These are phyloP conservation scores for Pollachius pollachius DNA, from an alignment of 2,113 vertebrate genomes.

Conservation along the genomic window DNA sequence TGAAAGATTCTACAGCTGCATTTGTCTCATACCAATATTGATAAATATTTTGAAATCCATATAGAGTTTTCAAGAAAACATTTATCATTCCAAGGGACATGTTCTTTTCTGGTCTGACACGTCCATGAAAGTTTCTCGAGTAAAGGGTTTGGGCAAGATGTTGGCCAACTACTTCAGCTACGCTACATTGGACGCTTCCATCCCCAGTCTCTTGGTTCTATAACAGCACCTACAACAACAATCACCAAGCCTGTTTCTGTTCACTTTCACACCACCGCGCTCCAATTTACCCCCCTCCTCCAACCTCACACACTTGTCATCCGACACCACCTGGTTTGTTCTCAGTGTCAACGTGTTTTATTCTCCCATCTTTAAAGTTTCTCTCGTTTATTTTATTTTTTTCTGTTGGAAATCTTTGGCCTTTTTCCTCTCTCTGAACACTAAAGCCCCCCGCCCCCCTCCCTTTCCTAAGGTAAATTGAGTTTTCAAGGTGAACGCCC, in stretches of 20 bases:
- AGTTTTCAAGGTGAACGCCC: conserved; percentile 82
- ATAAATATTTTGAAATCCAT: no score
- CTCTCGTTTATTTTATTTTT: conserved; percentile 27
- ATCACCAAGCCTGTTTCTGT: not conserved
- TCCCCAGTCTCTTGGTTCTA: not conserved
- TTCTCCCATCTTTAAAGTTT: not conserved
- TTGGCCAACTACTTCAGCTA: no score
- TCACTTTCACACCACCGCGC: not conserved
- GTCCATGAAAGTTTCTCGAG: no score
- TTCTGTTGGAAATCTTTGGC: conserved; percentile 23
- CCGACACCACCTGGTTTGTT: not conserved
- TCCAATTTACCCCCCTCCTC: conserved; percentile 10
- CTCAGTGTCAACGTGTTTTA: conserved; percentile 19
- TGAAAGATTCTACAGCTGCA: no score
- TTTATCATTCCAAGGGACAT: no score
- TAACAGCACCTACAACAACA: not conserved
- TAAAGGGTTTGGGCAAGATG: no score
- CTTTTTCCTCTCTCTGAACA: not conserved
- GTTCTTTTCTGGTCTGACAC: no score
- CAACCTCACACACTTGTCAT: conserved; percentile 32
- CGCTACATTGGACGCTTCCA: no score
- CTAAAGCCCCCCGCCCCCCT: not conserved
- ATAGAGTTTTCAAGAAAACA: no score
- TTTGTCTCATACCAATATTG: no score
- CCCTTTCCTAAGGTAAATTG: conserved; percentile 73